Percentiles rank a stretch among this genome's conserved stretches.
phyloP scores from a whole-genome alignment of 2,113 vertebrate genomes.

The Sylvilagus bachmani region DNA sequence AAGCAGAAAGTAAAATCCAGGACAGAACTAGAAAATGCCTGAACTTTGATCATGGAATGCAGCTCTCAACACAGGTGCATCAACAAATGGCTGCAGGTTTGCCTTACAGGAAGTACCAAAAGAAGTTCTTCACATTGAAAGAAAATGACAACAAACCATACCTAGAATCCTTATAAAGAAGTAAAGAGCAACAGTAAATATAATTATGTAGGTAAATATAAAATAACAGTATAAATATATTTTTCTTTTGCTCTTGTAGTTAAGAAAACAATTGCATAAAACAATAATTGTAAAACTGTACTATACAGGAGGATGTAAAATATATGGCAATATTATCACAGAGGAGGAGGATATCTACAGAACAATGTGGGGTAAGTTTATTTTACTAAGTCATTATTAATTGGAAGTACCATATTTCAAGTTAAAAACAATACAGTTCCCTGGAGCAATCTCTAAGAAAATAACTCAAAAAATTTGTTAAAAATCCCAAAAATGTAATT shows the following conservation, averaged over 20 bases:
- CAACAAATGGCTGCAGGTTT: not conserved
- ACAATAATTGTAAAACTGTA: constrained; percentile 13
- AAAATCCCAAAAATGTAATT: not conserved
- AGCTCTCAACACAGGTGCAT: not conserved
- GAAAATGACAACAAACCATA: constrained; percentile 12
- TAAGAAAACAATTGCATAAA: not conserved
- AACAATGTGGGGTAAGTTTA: constrained; percentile 17
- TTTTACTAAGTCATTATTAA: constrained; percentile 25
- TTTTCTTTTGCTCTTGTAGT: constrained; percentile 13
- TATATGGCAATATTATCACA: not conserved
- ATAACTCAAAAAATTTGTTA: not conserved
- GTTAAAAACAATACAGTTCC: not conserved
- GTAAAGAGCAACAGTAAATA: not conserved
- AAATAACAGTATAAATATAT: not conserved
- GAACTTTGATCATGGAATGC: not conserved
- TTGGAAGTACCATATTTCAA: not conserved
- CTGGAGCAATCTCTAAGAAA: not conserved
- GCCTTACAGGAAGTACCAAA: not conserved
- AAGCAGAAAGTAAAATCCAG: constrained; percentile 20
- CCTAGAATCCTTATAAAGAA: not conserved
- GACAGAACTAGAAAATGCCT: not conserved
- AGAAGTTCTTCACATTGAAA: not conserved
- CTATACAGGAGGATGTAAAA: not conserved
- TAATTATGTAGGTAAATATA: not conserved
- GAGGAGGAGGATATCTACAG: not conserved